Evolutionary conservation across 2,113 vertebrate genomes (phyloP).

Genomic region (Lophotis ruficrista): DNA sequence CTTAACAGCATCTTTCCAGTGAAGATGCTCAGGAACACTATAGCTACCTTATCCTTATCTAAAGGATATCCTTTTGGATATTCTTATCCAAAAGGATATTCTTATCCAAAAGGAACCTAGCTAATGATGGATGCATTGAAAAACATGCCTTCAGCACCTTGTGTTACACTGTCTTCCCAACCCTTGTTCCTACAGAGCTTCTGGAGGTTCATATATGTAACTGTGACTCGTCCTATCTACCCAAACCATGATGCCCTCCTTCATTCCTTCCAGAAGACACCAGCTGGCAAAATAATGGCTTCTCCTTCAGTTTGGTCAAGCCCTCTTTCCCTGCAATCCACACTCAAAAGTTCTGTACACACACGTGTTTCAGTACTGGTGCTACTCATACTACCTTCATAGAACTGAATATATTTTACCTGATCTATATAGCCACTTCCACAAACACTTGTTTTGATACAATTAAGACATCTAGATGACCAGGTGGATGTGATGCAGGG

Average conservation of each 20-base stretch:
- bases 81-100: no score
- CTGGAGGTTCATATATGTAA: neutral
- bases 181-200: neutral
- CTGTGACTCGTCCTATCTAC: neutral
- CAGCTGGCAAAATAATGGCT: neutral
- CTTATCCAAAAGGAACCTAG: neutral
- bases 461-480: neutral
- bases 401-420: neutral
- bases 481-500: neutral
- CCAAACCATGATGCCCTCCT: neutral
- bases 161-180: neutral
- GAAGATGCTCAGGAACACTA: neutral
- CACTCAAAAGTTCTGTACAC: neutral
- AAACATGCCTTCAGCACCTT: neutral
- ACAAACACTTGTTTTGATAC: neutral
- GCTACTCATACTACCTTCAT: neutral
- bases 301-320: neutral
- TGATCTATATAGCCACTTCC: neutral
- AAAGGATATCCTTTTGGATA: no score
- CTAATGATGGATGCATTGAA: neutral
- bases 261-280: neutral
- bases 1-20: neutral
- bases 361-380: neutral
- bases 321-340: neutral
- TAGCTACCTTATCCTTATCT: neutral